Percentiles rank a stretch among this genome's conserved stretches.
Conservation (phyloP, 2,113 vertebrate species). For the Dasypus novemcinctus region DNA sequence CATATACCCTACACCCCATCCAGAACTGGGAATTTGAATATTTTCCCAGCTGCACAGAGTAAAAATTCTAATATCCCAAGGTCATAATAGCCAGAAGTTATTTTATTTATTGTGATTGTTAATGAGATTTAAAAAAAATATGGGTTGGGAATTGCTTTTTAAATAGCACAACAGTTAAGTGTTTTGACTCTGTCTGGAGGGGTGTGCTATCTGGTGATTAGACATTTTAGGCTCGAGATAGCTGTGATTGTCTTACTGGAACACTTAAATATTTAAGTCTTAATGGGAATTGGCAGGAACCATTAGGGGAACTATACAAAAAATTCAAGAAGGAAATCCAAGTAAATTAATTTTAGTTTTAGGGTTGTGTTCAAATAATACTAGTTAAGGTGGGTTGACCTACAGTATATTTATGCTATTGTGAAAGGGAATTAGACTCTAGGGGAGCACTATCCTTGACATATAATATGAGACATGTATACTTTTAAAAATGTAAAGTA, state of each 20-base stretch:
- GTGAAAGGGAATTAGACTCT: neutral
- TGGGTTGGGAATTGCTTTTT: slow-evolving; percentile 17
- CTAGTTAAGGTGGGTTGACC: neutral
- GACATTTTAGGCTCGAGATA: slow-evolving; percentile 13
- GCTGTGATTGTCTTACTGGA: slow-evolving; percentile 37
- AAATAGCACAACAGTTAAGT: slow-evolving; percentile 34
- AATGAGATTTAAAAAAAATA: slow-evolving; percentile 38
- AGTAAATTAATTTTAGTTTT: slow-evolving; percentile 21
- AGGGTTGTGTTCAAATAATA: neutral
- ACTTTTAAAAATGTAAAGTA: neutral
- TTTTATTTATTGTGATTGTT: slow-evolving; percentile 46
- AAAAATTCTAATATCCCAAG: slow-evolving; percentile 32
- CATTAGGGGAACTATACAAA: neutral
- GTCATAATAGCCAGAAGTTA: neutral
- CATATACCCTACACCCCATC: no score
- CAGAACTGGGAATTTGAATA: neutral
- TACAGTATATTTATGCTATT: neutral
- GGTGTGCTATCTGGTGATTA: neutral
- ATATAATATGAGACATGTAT: neutral
- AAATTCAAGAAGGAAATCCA: slow-evolving; percentile 27
- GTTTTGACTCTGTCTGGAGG: neutral
- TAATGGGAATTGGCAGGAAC: slow-evolving; percentile 49
- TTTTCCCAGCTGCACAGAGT: neutral
- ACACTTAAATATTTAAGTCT: slow-evolving; percentile 47
- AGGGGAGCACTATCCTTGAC: neutral